Conservation (phyloP, 2,797 vertebrate species). For the Selene dorsalis region DNA sequence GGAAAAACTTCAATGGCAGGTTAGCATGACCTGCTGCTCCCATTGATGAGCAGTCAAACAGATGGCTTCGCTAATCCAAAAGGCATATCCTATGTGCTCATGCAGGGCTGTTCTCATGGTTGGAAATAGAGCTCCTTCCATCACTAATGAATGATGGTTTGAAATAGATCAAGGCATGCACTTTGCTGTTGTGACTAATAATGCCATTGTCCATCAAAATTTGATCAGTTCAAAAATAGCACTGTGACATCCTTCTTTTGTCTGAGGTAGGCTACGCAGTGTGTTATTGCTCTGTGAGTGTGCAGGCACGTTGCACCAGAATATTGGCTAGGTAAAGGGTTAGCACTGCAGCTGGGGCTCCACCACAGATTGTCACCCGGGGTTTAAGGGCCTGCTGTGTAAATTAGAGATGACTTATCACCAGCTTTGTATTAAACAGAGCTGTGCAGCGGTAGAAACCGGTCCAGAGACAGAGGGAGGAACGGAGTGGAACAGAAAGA, state of each 20-base stretch:
- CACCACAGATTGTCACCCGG: constrained; percentile 70
- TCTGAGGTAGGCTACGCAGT: not conserved
- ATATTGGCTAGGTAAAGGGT: constrained; percentile 46
- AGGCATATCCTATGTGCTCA: constrained; percentile 11
- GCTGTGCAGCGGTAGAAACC: constrained; percentile 46
- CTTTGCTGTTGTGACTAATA: constrained; percentile 26
- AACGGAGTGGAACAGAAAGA: constrained; percentile 26
- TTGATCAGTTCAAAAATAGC: constrained; percentile 6
- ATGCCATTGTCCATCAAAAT: constrained; percentile 19
- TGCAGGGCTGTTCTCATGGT: constrained; percentile 20
- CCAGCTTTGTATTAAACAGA: constrained; percentile 66
- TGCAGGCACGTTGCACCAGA: constrained; percentile 29
- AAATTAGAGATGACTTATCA: constrained; percentile 80
- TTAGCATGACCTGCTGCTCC: constrained; percentile 33
- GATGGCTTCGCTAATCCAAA: constrained; percentile 34
- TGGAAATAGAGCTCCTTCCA: constrained; percentile 37
- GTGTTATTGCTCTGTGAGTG: constrained; percentile 13
- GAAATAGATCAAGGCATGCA: constrained; percentile 36
- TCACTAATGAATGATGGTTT: constrained; percentile 33
- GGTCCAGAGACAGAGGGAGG: constrained; percentile 26
- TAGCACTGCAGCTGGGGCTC: constrained; percentile 55
- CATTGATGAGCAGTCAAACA: constrained; percentile 38
- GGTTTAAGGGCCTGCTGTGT: constrained; percentile 72
- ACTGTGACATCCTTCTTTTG: not conserved
- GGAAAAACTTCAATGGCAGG: constrained; percentile 46